Conservation (phyloP, 2,113 vertebrate genomes). For the Pseudopodoces humilis region DNA sequence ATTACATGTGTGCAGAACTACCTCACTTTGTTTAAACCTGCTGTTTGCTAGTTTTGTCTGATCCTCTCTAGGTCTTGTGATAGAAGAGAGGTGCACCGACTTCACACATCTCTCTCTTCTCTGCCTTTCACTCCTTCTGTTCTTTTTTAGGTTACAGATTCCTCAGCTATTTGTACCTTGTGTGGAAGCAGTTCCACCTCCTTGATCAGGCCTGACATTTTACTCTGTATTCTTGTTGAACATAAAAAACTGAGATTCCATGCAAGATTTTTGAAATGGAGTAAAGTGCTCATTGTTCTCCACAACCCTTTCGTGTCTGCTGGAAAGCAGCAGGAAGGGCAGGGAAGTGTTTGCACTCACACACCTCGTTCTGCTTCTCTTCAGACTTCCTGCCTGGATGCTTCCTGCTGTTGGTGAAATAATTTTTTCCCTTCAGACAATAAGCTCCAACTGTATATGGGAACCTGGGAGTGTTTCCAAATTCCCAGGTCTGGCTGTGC, state of each 20-base stretch:
- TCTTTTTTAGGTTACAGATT: background rate
- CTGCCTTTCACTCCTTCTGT: background rate
- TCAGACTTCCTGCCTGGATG: conserved; percentile 31
- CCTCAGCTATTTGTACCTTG: accelerated
- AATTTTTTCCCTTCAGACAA: conserved; percentile 44
- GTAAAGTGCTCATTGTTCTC: conserved; percentile 1
- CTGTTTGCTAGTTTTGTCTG: background rate
- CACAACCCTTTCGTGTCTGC: background rate
- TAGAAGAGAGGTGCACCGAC: background rate
- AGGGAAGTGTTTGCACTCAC: background rate
- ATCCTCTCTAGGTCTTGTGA: background rate
- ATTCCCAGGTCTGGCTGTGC: conserved; percentile 19
- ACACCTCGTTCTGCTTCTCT: background rate
- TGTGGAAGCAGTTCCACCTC: background rate
- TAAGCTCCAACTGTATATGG: background rate
- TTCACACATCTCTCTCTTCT: background rate
- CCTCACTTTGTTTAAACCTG: background rate
- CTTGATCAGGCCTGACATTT: background rate
- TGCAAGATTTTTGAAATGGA: background rate
- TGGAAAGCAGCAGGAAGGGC: conserved; percentile 48
- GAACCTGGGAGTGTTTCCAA: conserved; percentile 34
- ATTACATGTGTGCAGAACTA: background rate
- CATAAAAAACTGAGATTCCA: background rate
- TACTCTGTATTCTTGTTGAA: background rate
- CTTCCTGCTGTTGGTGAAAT: conserved; percentile 33